Base-by-base conservation (phyloP, 2,797 vertebrate species). In the Sebastes flavidus region DNA sequence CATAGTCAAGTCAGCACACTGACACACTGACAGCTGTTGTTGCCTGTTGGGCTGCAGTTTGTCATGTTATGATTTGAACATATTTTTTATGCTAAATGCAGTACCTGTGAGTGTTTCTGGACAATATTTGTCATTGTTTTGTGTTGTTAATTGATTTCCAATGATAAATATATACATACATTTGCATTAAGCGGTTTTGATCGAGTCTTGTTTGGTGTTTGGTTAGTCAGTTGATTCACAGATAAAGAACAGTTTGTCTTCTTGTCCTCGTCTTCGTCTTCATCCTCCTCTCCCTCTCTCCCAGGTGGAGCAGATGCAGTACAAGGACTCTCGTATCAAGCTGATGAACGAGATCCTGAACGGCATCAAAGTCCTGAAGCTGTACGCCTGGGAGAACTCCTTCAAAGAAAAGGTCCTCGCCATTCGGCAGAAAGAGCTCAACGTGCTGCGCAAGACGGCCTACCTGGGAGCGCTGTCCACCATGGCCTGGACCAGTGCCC, bases 301-400 rank as follows among this genome's bases (percentile, higher is more conserved):
- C 20, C 81, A 99, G 98, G 97, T 97, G 74, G 94, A 98, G 68
- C 98, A 98, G 82, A 99, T 99, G 99, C 94, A 95, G 67, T 83
- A 97, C 74, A 99, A 99, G 87, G 99, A 99, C 63, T 90, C 96
- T 0, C 97, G 98, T 30, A 97, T 98, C 85, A 99, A 97, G 82
- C 90, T 99, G 59, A 99, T 99, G 98, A 99, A 95, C 0, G 98
- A 99, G 95, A 98, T 99, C 75, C 92, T 99, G 89, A 95, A 96
- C 1, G 98, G 98, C 84, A 99, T 99, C 52, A 99, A 99, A 84
- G 98, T 99, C 54, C 92, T 99, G 65, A 99, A 99, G 94, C 95
- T 99, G 27, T 99, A 99, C 0, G 98, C 99, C 20, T 99, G 99
- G 99, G 99, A 99, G 14, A 94, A 91, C 13, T 98, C 97, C 1